phyloP scores from a whole-genome alignment of 2,888 invertebrate species.

The Pseudolycoriella hygida region DNA sequence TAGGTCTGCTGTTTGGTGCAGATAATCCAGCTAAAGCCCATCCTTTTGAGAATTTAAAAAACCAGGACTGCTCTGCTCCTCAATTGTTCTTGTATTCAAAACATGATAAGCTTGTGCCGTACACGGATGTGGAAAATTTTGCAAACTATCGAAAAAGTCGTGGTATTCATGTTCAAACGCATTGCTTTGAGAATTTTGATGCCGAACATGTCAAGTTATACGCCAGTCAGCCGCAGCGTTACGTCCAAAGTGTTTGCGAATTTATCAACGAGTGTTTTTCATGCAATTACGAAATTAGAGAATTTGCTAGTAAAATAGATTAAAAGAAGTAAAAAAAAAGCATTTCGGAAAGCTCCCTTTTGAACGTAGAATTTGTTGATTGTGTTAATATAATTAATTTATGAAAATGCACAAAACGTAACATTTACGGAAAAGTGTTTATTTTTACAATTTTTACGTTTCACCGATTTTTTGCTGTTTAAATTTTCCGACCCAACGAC shows the following conservation, averaged over 20 bases:
- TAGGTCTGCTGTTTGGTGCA: slow-evolving; percentile 25
- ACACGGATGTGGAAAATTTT: slow-evolving; percentile 47
- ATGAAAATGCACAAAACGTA: no score
- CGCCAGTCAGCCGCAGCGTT: slow-evolving; percentile 40
- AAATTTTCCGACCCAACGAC: no score
- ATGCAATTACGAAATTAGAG: not conserved
- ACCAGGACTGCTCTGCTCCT: slow-evolving; percentile 42
- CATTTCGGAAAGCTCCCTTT: no score
- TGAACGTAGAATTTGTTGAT: no score
- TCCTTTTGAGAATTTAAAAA: slow-evolving; percentile 37
- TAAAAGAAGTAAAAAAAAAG: not conserved
- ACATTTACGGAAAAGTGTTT: no score
- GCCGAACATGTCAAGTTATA: slow-evolving; percentile 62
- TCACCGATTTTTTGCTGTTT: no score
- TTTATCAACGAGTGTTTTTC: slow-evolving; percentile 40
- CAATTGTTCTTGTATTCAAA: slow-evolving; percentile 59
- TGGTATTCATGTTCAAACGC: slow-evolving; percentile 40
- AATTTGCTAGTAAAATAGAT: not conserved
- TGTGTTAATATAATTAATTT: no score
- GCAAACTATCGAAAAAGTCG: slow-evolving; percentile 36
- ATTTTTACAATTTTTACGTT: no score
- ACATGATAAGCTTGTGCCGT: slow-evolving; percentile 45
- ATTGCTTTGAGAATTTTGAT: slow-evolving; percentile 39
- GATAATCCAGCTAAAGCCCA: slow-evolving; percentile 33
- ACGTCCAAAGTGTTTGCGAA: slow-evolving; percentile 38